These are phyloP conservation scores for Drosophila nigricruria DNA, from an alignment of 2,888 invertebrate species.

Conservation along the genomic window DNA sequence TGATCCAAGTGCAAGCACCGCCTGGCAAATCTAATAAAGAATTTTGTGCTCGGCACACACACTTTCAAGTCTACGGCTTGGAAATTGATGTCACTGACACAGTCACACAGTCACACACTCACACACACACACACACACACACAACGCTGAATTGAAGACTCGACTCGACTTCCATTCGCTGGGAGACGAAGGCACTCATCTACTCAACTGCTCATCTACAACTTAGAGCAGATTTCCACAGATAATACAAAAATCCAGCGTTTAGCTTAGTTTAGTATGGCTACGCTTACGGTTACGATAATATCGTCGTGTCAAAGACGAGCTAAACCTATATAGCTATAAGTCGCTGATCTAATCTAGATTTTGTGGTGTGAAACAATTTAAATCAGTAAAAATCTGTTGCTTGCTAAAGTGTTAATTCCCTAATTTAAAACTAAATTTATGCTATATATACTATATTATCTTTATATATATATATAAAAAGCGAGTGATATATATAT, in stretches of 20 bases:
- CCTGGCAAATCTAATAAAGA: conserved; percentile 60
- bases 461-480: background rate
- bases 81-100: conserved; percentile 76
- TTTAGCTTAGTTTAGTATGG: conserved; percentile 76
- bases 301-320: conserved; percentile 24
- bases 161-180: conserved; percentile 30
- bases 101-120: conserved; percentile 37
- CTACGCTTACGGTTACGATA: conserved; percentile 52
- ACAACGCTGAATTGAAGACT: conserved; percentile 48
- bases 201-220: conserved; percentile 18
- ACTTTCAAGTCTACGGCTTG: conserved; percentile 7
- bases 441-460: background rate
- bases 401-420: conserved; percentile 19
- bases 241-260: conserved; percentile 27
- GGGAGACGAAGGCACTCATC: conserved; percentile 18
- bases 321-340: background rate
- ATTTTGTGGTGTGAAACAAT: conserved; percentile 13
- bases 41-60: conserved; percentile 34
- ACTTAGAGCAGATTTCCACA: conserved; percentile 47
- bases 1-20: conserved; percentile 55
- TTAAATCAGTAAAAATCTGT: conserved; percentile 2
- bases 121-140: conserved; percentile 22
- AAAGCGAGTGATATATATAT: conserved; percentile 5
- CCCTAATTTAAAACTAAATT: conserved; percentile 12
- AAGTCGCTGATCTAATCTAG: conserved; percentile 4